Conservation (phyloP, 2,888 invertebrate genomes). For the Bedellia somnulentella region DNA sequence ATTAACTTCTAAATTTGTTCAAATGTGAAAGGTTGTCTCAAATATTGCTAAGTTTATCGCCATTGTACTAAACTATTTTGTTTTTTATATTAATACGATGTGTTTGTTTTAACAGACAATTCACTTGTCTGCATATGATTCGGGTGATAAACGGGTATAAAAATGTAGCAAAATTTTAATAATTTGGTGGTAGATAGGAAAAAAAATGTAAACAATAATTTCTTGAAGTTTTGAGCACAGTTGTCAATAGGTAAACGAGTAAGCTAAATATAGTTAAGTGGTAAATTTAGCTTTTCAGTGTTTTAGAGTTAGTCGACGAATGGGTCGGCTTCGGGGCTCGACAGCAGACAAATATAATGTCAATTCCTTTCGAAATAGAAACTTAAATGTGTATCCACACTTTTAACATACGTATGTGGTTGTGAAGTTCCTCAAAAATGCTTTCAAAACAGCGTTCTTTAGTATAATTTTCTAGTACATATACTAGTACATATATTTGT, state of each 20-base stretch:
- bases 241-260: constrained; percentile 29
- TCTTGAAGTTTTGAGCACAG: constrained; percentile 36
- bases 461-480: too few species aligned
- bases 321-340: constrained; percentile 48
- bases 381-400: too few species aligned
- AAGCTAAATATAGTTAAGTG: constrained; percentile 31
- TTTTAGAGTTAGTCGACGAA: constrained; percentile 62
- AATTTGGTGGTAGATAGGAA: constrained; percentile 44
- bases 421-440: not conserved
- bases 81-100: not conserved
- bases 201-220: constrained; percentile 35
- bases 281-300: constrained; percentile 57
- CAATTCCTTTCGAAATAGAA: too few species aligned
- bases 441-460: too few species aligned
- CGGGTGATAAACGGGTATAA: constrained; percentile 53
- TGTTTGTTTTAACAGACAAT: constrained; percentile 6
- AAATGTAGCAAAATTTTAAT: constrained; percentile 25
- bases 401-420: not conserved
- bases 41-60: not conserved
- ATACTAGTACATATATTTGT: constrained; percentile 46
- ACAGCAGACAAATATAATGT: constrained; percentile 40
- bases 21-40: too few species aligned
- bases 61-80: not conserved
- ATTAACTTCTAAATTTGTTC: not conserved
- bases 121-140: constrained; percentile 13